Conservation (phyloP, 2,797 vertebrate species). For the Perodicticus potto region DNA sequence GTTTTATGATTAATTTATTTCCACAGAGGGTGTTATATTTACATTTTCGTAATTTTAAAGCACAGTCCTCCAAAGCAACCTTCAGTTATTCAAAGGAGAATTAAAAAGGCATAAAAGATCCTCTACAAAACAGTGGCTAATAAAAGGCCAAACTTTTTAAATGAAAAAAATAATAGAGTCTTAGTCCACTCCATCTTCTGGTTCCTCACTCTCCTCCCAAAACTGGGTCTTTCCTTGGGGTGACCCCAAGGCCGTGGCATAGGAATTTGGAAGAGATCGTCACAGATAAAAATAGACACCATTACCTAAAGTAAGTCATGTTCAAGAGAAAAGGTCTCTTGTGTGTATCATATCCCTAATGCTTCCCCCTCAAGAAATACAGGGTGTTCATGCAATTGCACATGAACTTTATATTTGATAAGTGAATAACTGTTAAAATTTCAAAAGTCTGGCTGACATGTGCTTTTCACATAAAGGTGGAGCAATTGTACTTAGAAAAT, state of each 20-base stretch:
- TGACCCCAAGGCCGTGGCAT: not conserved
- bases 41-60: slow-evolving; percentile 48
- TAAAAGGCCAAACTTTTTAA: slow-evolving; percentile 3
- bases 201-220: not conserved
- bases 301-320: not conserved
- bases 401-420: not conserved
- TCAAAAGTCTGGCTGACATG: not conserved
- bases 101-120: not conserved
- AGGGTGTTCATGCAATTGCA: no score
- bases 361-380: not conserved
- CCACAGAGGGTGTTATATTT: not conserved
- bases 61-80: not conserved
- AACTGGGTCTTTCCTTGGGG: not conserved
- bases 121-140: not conserved
- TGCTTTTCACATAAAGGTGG: slow-evolving; percentile 11
- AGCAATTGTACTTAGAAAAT: not conserved
- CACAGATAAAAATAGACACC: not conserved
- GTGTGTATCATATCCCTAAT: not conserved
- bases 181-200: not conserved
- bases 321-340: not conserved
- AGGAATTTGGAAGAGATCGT: slow-evolving; percentile 37
- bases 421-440: not conserved
- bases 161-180: slow-evolving; percentile 20
- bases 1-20: slow-evolving; percentile 21
- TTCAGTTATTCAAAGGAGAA: not conserved